phyloP scores from a whole-genome alignment of 2,888 invertebrate genomes.

The Drosophila aldrichi region DNA sequence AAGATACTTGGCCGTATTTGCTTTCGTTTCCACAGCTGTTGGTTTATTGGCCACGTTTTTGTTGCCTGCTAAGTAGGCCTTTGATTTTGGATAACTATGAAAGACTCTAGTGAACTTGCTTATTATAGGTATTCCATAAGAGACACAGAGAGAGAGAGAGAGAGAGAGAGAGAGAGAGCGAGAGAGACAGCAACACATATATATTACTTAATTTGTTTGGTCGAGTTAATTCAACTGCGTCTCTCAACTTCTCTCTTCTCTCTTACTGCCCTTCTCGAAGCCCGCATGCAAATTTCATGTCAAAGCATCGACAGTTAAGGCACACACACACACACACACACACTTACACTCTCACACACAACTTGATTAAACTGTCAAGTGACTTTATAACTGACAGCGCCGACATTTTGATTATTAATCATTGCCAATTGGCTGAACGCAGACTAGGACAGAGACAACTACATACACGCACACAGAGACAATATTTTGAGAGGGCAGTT shows the following conservation, averaged over 20 bases:
- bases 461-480: neutral
- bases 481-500: conserved; percentile 27
- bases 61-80: conserved; percentile 21
- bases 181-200: neutral
- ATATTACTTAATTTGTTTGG: conserved; percentile 61
- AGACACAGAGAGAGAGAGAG: too few relatives aligned
- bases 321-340: conserved; percentile 35
- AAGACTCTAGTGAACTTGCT: neutral
- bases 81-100: conserved; percentile 47
- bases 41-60: conserved; percentile 49
- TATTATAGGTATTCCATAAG: neutral
- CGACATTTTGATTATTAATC: conserved; percentile 81
- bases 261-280: conserved; percentile 2
- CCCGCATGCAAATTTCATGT: conserved; percentile 53
- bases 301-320: conserved; percentile 42
- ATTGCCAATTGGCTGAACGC: conserved; percentile 66
- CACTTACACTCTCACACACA: conserved; percentile 39
- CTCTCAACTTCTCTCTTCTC: neutral
- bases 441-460: conserved; percentile 35
- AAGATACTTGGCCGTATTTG: conserved; percentile 40
- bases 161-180: neutral
- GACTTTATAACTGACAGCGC: conserved; percentile 75
- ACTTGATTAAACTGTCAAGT: conserved; percentile 81
- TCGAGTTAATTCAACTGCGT: too few relatives aligned
- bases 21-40: conserved; percentile 63